A percentile compares a stretch with the other conserved stretches of the same genome.
phyloP scores from a whole-genome alignment of 2,888 invertebrate genomes.

The Phaedon cochleariae region DNA sequence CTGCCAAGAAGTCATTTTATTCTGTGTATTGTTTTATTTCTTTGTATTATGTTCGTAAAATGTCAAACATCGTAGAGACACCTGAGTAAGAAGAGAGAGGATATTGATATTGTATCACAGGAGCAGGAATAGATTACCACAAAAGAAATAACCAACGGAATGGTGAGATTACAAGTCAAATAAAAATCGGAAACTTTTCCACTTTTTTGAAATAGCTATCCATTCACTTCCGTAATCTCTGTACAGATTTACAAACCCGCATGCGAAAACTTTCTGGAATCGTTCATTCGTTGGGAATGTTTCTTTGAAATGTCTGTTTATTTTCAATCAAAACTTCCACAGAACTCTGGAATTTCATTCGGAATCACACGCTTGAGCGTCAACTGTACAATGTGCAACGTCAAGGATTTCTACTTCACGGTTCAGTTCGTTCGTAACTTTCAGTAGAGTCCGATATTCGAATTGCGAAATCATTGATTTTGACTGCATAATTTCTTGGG shows the following conservation, averaged over 20 bases:
- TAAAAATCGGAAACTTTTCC: background rate
- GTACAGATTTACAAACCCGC: slow-evolving; percentile 3
- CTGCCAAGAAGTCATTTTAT: too few species aligned
- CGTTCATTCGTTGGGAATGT: slow-evolving; percentile 28
- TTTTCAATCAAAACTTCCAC: slow-evolving; percentile 28
- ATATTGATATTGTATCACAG: too few species aligned
- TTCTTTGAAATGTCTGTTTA: slow-evolving; percentile 26
- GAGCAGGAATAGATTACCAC: too few species aligned
- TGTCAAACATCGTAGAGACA: too few species aligned
- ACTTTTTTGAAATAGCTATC: background rate
- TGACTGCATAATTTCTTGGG: too few species aligned
- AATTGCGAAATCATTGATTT: too few species aligned
- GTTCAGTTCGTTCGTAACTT: background rate
- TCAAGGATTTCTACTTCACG: background rate
- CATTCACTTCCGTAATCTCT: background rate
- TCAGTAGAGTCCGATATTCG: background rate
- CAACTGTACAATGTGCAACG: slow-evolving; percentile 7
- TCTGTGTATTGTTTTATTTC: too few species aligned
- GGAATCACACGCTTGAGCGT: slow-evolving; percentile 19
- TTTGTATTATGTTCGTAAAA: too few species aligned
- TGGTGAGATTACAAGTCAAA: too few species aligned
- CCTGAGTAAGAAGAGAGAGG: too few species aligned
- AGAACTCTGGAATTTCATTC: slow-evolving; percentile 18
- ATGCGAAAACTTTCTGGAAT: slow-evolving; percentile 21
- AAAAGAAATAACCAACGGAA: too few species aligned